Percentiles rank a stretch among this genome's conserved stretches.
Evolutionary conservation across 2,113 vertebrate species (phyloP).

Genomic region (Carassius gibelio): DNA sequence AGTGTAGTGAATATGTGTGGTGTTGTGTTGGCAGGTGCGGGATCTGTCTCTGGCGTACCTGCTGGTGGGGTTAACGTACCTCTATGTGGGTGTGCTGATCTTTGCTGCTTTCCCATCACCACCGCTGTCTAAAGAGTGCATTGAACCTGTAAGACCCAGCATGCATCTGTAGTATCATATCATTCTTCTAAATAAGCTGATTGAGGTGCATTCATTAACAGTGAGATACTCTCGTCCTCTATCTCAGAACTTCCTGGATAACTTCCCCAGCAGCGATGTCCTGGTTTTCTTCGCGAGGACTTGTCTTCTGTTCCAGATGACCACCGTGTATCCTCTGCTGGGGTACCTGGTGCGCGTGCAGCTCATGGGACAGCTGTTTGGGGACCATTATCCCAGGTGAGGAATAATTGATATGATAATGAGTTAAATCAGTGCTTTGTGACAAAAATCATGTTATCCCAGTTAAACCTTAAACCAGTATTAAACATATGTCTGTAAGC

Average conservation of each 20-base stretch:
- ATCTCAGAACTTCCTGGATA: slow-evolving; percentile 94
- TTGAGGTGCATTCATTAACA: not conserved
- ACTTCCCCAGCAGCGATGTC: slow-evolving; percentile 89
- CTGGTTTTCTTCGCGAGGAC: slow-evolving; percentile 90
- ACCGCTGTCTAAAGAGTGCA: slow-evolving; percentile 89
- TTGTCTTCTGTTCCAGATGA: slow-evolving; percentile 96
- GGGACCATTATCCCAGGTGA: slow-evolving; percentile 89
- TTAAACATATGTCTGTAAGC: not conserved
- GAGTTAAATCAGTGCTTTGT: too few relatives aligned
- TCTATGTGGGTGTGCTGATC: slow-evolving; percentile 91
- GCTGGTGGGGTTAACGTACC: slow-evolving; percentile 90
- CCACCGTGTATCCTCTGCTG: slow-evolving; percentile 92
- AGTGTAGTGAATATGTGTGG: too few relatives aligned
- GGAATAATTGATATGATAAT: not conserved
- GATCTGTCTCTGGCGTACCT: slow-evolving; percentile 94
- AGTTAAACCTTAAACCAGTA: not conserved
- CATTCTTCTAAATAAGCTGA: not conserved
- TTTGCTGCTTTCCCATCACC: slow-evolving; percentile 94
- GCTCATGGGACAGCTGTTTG: slow-evolving; percentile 89
- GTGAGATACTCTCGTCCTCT: not conserved
- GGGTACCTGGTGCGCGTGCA: slow-evolving; percentile 94
- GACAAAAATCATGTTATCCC: too few relatives aligned
- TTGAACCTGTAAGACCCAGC: slow-evolving; percentile 85
- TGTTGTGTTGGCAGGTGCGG: slow-evolving; percentile 79
- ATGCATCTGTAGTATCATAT: not conserved